Percentiles rank a stretch among this genome's conserved stretches.
Evolutionary conservation across 2,113 vertebrate genomes (phyloP).

Genomic region (Phocoena sinus): DNA sequence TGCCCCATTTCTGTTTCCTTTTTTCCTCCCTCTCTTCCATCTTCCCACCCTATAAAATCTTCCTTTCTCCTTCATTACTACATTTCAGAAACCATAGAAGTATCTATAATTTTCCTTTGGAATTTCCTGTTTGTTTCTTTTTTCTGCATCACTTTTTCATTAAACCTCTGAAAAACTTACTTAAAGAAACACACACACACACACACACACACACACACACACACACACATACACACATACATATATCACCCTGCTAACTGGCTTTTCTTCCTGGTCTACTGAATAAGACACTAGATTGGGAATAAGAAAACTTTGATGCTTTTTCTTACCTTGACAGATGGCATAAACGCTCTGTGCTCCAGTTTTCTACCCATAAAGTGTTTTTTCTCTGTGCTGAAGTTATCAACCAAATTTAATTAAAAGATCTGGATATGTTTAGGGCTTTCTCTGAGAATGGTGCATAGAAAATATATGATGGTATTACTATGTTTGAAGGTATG

Average conservation of each 20-base stretch:
- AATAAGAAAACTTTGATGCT: slow-evolving; percentile 10
- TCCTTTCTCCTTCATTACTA: neutral
- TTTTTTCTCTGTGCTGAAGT: neutral
- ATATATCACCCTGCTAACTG: neutral
- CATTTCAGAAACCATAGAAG: neutral
- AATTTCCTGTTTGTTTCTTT: neutral
- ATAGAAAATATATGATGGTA: neutral
- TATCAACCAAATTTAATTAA: neutral
- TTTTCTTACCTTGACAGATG: slow-evolving; percentile 8
- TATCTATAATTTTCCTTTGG: neutral
- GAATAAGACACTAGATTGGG: neutral
- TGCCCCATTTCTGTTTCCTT: neutral
- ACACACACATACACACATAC: no score
- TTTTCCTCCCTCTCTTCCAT: neutral
- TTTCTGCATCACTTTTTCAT: neutral
- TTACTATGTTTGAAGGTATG: neutral
- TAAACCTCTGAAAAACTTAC: neutral
- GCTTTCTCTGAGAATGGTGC: neutral
- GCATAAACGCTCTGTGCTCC: neutral
- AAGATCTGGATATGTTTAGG: neutral
- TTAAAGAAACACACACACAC: neutral
- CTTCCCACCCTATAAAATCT: neutral
- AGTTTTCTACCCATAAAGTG: neutral
- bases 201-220: no score
- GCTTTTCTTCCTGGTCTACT: neutral